Percentiles rank a stretch among this genome's conserved stretches.
Conservation (phyloP, 2,113 vertebrate species). For the Mellivora capensis region DNA sequence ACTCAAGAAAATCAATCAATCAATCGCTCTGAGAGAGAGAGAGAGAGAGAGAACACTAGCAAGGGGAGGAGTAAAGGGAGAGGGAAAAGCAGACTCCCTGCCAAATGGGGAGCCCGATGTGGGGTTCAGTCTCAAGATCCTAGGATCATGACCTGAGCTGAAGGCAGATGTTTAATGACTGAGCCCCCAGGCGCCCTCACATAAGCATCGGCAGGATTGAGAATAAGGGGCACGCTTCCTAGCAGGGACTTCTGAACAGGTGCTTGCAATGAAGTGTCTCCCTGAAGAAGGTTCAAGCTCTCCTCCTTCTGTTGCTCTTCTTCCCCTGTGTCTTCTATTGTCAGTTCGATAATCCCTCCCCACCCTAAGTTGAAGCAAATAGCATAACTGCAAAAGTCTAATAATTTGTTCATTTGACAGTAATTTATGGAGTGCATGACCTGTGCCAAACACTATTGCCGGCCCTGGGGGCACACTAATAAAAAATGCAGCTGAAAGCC, state of each 20-base stretch:
- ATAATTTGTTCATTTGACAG: neutral
- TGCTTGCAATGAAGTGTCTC: neutral
- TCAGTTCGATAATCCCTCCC: neutral
- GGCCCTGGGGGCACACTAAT: too few species aligned
- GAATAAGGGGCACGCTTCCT: too few species aligned
- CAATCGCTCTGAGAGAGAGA: neutral
- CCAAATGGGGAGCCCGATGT: neutral
- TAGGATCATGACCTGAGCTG: neutral
- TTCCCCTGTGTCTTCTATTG: neutral
- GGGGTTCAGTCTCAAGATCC: neutral
- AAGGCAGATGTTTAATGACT: neutral
- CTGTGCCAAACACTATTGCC: too few species aligned
- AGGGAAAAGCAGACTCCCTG: neutral
- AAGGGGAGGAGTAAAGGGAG: neutral
- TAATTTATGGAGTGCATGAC: neutral
- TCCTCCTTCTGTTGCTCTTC: neutral
- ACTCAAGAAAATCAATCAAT: neutral
- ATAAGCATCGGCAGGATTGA: neutral
- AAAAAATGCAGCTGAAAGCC: neutral
- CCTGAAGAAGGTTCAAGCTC: neutral
- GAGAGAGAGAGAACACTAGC: neutral
- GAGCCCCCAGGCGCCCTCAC: neutral
- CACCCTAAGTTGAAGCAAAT: neutral
- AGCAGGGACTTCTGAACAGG: neutral
- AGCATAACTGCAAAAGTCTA: neutral